These are phyloP conservation scores for Saturnia pavonia DNA, from an alignment of 2,888 invertebrate genomes.

Conservation along the genomic window DNA sequence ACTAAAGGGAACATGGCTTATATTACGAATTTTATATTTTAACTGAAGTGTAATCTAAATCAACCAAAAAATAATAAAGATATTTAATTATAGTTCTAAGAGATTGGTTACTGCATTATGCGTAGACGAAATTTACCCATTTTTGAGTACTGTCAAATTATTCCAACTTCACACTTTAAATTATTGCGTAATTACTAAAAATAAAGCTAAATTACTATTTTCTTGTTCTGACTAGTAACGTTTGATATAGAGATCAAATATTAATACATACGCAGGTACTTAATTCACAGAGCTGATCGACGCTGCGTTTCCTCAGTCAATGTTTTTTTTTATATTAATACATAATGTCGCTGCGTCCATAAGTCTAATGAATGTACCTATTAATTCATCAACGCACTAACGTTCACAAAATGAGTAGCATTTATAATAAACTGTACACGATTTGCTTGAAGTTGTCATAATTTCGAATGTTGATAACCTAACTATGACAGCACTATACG, in stretches of 20 bases:
- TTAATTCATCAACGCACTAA: constrained; percentile 24
- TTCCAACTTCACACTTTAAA: not conserved
- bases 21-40: too few relatives aligned
- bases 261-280: constrained; percentile 14
- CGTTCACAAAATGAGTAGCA: constrained; percentile 21
- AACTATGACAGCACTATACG: not conserved
- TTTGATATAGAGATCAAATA: constrained; percentile 68
- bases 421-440: constrained; percentile 36
- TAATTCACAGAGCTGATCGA: not conserved
- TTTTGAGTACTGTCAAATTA: not conserved
- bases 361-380: constrained; percentile 4
- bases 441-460: constrained; percentile 18
- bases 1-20: too few relatives aligned
- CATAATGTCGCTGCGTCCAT: constrained; percentile 16
- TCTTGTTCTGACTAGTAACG: constrained; percentile 73
- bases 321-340: not conserved
- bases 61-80: not conserved
- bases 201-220: constrained; percentile 55
- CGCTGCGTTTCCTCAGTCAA: constrained; percentile 1
- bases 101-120: not conserved
- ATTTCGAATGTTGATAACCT: constrained; percentile 1
- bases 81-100: not conserved
- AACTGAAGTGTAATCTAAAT: not conserved
- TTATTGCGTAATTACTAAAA: constrained; percentile 29
- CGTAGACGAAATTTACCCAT: not conserved